Conservation (phyloP, 2,113 vertebrate species). For the Butastur rufipennis region DNA sequence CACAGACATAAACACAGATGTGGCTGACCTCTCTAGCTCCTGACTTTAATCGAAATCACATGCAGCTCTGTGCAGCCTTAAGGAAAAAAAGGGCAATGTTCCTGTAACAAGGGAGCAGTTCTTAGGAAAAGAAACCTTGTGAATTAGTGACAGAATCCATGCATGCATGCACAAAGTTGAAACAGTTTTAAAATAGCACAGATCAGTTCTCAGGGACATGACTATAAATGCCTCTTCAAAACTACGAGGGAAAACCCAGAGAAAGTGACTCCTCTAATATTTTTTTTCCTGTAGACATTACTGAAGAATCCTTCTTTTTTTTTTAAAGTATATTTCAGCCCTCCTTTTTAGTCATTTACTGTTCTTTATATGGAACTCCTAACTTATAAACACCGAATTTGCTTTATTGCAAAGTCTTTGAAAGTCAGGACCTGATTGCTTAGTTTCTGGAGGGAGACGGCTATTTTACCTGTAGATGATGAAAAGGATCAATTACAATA, state of each 20-base stretch:
- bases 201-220: background rate
- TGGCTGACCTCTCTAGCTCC: background rate
- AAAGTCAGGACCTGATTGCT: background rate
- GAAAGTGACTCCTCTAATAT: background rate
- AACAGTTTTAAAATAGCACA: background rate
- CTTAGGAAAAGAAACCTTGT: background rate
- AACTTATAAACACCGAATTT: background rate
- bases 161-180: background rate
- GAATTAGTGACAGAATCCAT: background rate
- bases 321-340: background rate
- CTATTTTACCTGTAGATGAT: background rate
- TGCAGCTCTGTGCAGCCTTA: background rate
- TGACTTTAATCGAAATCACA: background rate
- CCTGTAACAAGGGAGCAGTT: background rate
- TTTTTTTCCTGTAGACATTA: background rate
- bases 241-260: background rate
- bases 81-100: background rate
- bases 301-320: background rate
- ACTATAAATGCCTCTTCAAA: background rate
- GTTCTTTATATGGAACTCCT: background rate
- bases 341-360: background rate
- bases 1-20: background rate
- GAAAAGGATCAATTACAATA: background rate
- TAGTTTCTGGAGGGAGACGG: background rate
- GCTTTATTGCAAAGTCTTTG: background rate